Conservation (phyloP, 2,113 vertebrate genomes). For the Scalopus aquaticus region DNA sequence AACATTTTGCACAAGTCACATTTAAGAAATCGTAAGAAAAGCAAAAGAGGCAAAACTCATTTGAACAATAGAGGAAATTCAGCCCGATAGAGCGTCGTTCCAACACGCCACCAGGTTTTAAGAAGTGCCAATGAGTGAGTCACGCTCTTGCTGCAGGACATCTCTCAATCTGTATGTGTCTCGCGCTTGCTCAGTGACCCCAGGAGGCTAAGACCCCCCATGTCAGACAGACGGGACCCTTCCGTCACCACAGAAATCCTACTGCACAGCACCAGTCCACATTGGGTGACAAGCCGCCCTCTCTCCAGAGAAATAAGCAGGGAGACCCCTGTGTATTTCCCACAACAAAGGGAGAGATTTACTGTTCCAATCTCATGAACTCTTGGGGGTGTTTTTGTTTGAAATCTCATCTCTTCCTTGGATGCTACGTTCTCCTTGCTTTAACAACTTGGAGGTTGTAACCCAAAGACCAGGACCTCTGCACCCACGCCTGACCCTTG, state of each 20-base stretch:
- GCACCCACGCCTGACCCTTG: not conserved
- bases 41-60: not conserved
- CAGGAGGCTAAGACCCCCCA: no score
- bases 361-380: not conserved
- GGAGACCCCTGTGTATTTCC: not conserved
- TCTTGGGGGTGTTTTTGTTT: not conserved
- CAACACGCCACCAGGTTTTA: not conserved
- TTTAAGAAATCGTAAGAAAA: not conserved
- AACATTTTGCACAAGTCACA: not conserved
- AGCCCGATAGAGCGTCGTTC: not conserved
- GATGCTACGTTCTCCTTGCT: not conserved
- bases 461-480: not conserved
- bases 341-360: not conserved
- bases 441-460: not conserved
- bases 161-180: not conserved
- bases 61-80: not conserved
- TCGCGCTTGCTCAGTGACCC: not conserved
- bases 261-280: accelerated
- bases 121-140: not conserved
- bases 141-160: not conserved
- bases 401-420: not conserved
- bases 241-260: not conserved
- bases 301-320: not conserved
- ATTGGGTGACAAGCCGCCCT: not conserved
- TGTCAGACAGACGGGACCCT: no score